Conservation (phyloP, 2,888 invertebrate genomes). For the Lordiphosa fenestrarum region DNA sequence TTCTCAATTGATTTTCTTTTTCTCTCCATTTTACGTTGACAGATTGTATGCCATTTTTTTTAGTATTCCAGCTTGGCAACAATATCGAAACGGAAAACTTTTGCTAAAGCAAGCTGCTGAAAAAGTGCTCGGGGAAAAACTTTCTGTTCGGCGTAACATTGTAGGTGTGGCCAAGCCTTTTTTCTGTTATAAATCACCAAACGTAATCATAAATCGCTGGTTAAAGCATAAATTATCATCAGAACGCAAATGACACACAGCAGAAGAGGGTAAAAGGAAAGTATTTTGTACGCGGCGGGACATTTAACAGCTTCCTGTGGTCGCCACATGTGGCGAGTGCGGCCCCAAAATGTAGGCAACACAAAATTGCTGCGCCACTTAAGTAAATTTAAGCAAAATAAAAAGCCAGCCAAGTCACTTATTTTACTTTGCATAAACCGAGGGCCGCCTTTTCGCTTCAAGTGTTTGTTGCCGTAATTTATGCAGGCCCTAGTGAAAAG, state of each 20-base stretch:
- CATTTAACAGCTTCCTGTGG: conserved; percentile 33
- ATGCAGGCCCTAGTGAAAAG: conserved; percentile 67
- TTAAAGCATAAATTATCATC: conserved; percentile 12
- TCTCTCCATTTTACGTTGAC: conserved; percentile 55
- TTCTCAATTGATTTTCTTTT: conserved; percentile 65
- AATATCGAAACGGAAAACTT: conserved; percentile 60
- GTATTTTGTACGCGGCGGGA: conserved; percentile 25
- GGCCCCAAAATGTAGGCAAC: conserved; percentile 17
- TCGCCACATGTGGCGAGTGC: conserved; percentile 43
- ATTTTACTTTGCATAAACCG: conserved; percentile 62
- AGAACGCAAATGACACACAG: conserved; percentile 33
- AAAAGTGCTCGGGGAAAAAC: conserved; percentile 8
- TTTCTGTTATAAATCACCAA: conserved; percentile 60
- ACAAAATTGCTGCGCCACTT: conserved; percentile 28
- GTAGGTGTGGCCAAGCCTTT: conserved; percentile 24
- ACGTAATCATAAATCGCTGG: conserved; percentile 51
- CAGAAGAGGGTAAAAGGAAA: conserved; percentile 8
- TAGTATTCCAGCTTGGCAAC: conserved; percentile 48
- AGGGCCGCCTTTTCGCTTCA: conserved; percentile 26
- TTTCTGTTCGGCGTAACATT: no score
- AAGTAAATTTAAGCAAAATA: conserved; percentile 43
- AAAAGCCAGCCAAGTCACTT: conserved; percentile 36
- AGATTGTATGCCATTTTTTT: conserved; percentile 72
- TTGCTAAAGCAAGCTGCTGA: conserved; percentile 58
- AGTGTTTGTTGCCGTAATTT: conserved; percentile 57